Base-by-base conservation (phyloP, 2,113 vertebrate species). In the Menura novaehollandiae region DNA sequence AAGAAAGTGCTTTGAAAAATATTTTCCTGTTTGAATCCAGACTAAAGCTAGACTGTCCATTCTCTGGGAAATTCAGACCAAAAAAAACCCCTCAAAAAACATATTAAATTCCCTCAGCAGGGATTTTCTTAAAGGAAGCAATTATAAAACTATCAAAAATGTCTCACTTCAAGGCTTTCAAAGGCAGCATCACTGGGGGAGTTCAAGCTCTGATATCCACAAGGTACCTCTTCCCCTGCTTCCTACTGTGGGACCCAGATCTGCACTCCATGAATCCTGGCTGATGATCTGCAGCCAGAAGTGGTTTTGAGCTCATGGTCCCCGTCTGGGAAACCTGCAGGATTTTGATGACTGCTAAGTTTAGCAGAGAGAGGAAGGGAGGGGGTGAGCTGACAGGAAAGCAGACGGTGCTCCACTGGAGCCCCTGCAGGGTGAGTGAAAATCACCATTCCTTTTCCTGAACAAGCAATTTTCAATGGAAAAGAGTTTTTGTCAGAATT, bases 81-180 rank as follows among this genome's bases (percentile, higher is more conserved):
- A 64, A 75, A 85, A 60, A 37, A 33, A 1, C 0, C 1, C 17
- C 52, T 79, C 46, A 66, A 68, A 67, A 4, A 43, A 32, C 41
- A 89, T 75, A 67, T 26, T 64, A 92, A 93, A 95, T 91, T 87
- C 60, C 43, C 64, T 84, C 86, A 72, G 68, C 66, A 64, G 83
- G 55, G 49, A 35, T 88, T 95, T 93, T 91, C 60, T 86, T 91
- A 60, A 84, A 87, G 68, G 86, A 96, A 96, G 91, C 80, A 87
- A 87, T 86, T 95, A 91, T 85, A 91, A 94, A 95, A 52, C 84
- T 89, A 95, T 95, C 27, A 89, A 78, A 96, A 96, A 59, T 13
- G 23, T 87, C 60, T 92, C 53, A 79, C 51, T 91, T 93, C 64
- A 89, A 91, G 89, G 60, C 52, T 91, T 95, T 93, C 76, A 78